These are phyloP conservation scores for Tachuris rubrigastra DNA, from an alignment of 2,113 vertebrate genomes.

Conservation along the genomic window DNA sequence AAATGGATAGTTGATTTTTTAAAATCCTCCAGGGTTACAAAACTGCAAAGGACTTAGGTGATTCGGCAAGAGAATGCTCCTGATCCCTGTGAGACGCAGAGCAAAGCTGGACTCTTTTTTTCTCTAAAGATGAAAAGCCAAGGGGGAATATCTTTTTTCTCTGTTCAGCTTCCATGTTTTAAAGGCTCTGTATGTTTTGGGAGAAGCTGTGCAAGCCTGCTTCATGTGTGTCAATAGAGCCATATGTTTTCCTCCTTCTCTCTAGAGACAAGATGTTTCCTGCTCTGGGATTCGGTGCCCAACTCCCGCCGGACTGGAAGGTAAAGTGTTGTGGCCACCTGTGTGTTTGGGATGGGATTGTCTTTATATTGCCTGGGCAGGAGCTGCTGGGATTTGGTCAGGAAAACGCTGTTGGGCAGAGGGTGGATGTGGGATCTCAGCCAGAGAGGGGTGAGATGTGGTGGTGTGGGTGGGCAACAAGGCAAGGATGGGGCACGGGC, in stretches of 20 bases:
- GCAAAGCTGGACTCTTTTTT: not conserved
- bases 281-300: constrained; percentile 95
- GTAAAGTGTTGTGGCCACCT: constrained; percentile 63
- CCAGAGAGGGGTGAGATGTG: not conserved
- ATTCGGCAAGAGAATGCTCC: not conserved
- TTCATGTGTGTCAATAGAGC: not conserved
- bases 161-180: not conserved
- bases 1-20: not conserved
- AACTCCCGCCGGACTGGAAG: constrained; percentile 99
- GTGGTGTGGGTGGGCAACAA: not conserved
- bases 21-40: not conserved
- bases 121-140: not conserved
- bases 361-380: not conserved
- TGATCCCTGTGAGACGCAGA: not conserved
- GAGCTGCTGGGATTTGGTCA: not conserved
- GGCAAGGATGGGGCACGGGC: not conserved
- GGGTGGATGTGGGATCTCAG: not conserved
- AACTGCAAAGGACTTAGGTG: not conserved
- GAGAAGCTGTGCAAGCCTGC: not conserved
- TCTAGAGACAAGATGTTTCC: constrained; percentile 98
- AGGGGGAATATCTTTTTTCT: not conserved
- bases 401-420: not conserved
- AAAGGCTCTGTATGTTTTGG: not conserved
- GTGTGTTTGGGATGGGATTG: not conserved
- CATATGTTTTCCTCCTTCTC: constrained; percentile 31